A percentile compares a stretch with the other conserved stretches of the same genome.
Conservation (phyloP, 2,113 vertebrate genomes). For the Miniopterus natalensis region DNA sequence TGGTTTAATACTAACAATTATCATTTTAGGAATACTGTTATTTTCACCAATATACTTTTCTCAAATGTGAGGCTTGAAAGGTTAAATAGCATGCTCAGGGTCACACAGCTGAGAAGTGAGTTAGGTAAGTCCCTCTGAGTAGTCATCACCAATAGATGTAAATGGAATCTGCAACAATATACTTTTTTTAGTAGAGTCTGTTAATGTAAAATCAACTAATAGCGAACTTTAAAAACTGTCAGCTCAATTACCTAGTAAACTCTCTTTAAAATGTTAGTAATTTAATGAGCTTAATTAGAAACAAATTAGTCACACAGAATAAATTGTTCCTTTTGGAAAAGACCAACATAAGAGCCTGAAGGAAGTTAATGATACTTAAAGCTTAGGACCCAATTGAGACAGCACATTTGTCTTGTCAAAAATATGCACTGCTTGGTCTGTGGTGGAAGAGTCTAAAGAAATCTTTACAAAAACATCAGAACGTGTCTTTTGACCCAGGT, state of each 20-base stretch:
- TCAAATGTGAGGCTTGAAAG: neutral
- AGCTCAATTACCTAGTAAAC: neutral
- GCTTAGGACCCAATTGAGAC: neutral
- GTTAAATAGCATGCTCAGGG: neutral
- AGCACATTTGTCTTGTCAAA: neutral
- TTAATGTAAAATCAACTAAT: slow-evolving; percentile 58
- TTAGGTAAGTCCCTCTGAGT: neutral
- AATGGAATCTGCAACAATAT: neutral
- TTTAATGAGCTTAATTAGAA: slow-evolving; percentile 37
- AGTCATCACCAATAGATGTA: neutral
- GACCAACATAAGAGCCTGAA: neutral
- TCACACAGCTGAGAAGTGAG: neutral
- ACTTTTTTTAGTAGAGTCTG: neutral
- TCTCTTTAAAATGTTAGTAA: slow-evolving; percentile 53
- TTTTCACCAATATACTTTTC: neutral
- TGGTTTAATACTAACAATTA: slow-evolving; percentile 39
- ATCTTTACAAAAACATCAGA: neutral
- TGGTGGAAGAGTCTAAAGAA: neutral
- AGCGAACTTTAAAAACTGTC: slow-evolving; percentile 14
- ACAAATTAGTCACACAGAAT: slow-evolving; percentile 41
- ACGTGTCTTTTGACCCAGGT: neutral
- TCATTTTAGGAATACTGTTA: neutral
- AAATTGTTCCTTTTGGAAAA: slow-evolving; percentile 56
- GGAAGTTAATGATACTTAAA: neutral
- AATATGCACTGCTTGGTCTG: neutral